phyloP scores from a whole-genome alignment of 1,140 invertebrate species.

The Contarinia nasturtii region DNA sequence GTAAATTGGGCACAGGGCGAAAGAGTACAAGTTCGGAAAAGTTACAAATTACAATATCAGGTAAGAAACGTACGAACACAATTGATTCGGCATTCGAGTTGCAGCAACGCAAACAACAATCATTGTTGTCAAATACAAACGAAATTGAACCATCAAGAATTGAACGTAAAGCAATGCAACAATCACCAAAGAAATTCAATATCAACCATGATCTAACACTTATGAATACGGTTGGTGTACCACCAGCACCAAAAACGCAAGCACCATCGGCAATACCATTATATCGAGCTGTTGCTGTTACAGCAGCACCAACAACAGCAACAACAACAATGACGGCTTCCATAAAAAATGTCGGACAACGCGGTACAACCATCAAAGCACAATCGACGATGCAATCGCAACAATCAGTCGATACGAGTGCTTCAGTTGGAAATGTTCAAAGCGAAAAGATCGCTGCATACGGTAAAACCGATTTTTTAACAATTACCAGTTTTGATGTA shows the following conservation, averaged over 20 bases:
- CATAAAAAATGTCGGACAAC: not conserved
- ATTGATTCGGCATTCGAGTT: not conserved
- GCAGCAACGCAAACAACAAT: not conserved
- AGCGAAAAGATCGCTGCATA: no score
- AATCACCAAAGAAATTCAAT: not conserved
- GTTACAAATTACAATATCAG: constrained; percentile 18
- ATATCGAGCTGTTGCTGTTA: not conserved
- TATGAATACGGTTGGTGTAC: no score
- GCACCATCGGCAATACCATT: not conserved
- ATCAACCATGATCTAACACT: not conserved
- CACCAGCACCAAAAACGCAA: no score
- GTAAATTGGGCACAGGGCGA: not conserved
- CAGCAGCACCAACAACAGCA: not conserved
- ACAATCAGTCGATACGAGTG: no score
- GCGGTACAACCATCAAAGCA: not conserved
- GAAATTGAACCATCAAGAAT: not conserved
- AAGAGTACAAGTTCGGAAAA: not conserved
- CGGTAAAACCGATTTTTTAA: no score
- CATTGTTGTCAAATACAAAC: not conserved
- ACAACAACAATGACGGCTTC: not conserved
- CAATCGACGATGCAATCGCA: not conserved
- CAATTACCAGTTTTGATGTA: no score
- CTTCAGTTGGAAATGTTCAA: no score
- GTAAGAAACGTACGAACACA: constrained; percentile 15
- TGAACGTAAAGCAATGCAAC: not conserved